Evolutionary conservation across 2,113 vertebrate species (phyloP).

Genomic region (Melanerpes formicivorus): DNA sequence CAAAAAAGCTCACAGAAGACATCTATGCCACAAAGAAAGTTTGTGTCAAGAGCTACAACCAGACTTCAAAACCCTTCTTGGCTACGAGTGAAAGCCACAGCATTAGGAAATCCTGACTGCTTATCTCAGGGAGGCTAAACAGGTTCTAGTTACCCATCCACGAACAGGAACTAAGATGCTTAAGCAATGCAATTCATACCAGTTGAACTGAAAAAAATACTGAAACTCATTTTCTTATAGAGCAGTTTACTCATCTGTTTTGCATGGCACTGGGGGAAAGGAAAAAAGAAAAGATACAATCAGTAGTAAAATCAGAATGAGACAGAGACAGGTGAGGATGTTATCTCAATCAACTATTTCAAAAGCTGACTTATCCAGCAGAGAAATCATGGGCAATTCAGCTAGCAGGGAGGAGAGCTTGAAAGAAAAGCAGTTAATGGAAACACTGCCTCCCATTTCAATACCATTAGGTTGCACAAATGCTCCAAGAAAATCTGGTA

Average conservation of each 20-base stretch:
- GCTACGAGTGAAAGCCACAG: not conserved
- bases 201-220: not conserved
- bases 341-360: not conserved
- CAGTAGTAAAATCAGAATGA: not conserved
- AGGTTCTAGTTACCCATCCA: constrained; percentile 28
- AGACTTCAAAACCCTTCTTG: constrained; percentile 48
- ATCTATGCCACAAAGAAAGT: constrained; percentile 2
- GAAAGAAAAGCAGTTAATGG: not conserved
- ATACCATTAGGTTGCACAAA: not conserved
- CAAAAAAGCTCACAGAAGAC: not conserved
- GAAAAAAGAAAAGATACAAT: not conserved
- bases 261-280: not conserved
- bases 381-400: not conserved
- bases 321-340: not conserved
- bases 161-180: not conserved
- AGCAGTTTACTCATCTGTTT: not conserved
- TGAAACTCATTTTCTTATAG: not conserved
- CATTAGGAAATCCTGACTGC: constrained; percentile 19
- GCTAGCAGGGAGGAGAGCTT: not conserved
- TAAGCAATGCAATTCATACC: constrained; percentile 4
- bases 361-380: not conserved
- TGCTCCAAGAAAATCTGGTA: not conserved
- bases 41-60: constrained; percentile 8
- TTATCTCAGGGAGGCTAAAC: constrained; percentile 36
- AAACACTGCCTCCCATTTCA: not conserved